Evolutionary conservation across 2,113 vertebrate species (phyloP).

Genomic region (Cyprinodon brontotheroides): DNA sequence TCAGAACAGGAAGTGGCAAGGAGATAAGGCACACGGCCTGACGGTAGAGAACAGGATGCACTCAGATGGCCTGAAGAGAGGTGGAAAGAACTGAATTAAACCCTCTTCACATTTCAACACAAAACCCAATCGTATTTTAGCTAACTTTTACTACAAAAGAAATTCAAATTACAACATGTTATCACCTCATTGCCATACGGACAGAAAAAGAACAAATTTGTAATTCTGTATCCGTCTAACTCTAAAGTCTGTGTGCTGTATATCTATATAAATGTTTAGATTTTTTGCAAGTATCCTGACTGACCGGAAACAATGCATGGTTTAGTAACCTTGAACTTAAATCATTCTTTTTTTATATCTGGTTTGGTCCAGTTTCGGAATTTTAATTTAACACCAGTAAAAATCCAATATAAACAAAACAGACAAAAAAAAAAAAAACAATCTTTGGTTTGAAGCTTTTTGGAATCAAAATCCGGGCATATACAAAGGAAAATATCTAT

Average conservation of each 20-base stretch:
- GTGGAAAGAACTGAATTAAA: neutral
- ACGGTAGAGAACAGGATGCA: slow-evolving; percentile 92
- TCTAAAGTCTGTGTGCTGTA: too few species aligned
- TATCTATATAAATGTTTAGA: too few species aligned
- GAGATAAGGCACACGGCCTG: slow-evolving; percentile 91
- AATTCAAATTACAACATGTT: neutral
- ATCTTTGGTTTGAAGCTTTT: too few species aligned
- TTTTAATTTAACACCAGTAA: too few species aligned
- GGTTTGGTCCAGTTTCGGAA: too few species aligned
- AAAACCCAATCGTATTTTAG: neutral
- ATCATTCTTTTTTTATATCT: too few species aligned
- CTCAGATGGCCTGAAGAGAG: slow-evolving; percentile 89
- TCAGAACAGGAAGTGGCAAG: slow-evolving; percentile 96
- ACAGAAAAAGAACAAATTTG: neutral
- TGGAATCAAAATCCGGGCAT: too few species aligned
- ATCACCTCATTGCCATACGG: neutral
- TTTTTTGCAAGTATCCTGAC: neutral
- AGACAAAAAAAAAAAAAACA: too few species aligned
- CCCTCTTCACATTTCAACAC: neutral
- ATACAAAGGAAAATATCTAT: too few species aligned
- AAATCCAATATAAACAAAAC: too few species aligned
- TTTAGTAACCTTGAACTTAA: neutral
- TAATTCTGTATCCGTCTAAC: neutral
- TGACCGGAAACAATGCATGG: neutral
- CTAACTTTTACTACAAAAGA: neutral